Evolutionary conservation across 2,888 invertebrate species (phyloP).

Genomic region (Ectemnius continuus): DNA sequence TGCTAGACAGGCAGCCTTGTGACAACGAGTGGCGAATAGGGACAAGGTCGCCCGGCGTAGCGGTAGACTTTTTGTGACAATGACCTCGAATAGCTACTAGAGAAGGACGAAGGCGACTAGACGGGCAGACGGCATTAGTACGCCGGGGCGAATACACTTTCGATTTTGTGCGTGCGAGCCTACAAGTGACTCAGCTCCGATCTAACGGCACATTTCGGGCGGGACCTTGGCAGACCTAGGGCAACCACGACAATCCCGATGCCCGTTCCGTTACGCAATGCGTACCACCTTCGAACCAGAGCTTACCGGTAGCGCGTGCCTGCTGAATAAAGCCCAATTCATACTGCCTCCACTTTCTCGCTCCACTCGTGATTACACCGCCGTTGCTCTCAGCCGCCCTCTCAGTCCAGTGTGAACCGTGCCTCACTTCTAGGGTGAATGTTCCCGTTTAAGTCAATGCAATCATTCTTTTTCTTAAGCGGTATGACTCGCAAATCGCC

Average conservation of each 20-base stretch:
- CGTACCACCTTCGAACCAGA: slow-evolving; percentile 26
- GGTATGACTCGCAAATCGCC: not conserved
- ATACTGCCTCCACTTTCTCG: not conserved
- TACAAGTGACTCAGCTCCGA: slow-evolving; percentile 10
- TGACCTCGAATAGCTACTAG: slow-evolving; percentile 9
- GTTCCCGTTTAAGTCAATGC: no score
- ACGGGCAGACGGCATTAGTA: slow-evolving; percentile 33
- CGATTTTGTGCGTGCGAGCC: slow-evolving; percentile 30
- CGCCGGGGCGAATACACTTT: slow-evolving; percentile 35
- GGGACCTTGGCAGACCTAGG: slow-evolving; percentile 45
- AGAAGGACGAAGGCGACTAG: slow-evolving; percentile 8
- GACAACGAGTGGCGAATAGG: not conserved
- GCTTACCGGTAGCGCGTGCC: not conserved
- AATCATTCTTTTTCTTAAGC: not conserved
- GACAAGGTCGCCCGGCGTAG: not conserved
- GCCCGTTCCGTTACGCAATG: slow-evolving; percentile 28
- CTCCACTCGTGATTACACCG: no score
- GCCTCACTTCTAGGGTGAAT: no score
- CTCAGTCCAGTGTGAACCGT: no score
- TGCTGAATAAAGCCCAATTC: not conserved
- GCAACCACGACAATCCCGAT: slow-evolving; percentile 30
- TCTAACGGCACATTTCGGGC: slow-evolving; percentile 37
- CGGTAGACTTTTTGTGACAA: slow-evolving; percentile 5
- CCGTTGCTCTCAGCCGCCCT: no score
- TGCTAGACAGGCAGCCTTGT: not conserved